phyloP scores from a whole-genome alignment of 2,888 invertebrate species.

The Caenorhabditis angaria region DNA sequence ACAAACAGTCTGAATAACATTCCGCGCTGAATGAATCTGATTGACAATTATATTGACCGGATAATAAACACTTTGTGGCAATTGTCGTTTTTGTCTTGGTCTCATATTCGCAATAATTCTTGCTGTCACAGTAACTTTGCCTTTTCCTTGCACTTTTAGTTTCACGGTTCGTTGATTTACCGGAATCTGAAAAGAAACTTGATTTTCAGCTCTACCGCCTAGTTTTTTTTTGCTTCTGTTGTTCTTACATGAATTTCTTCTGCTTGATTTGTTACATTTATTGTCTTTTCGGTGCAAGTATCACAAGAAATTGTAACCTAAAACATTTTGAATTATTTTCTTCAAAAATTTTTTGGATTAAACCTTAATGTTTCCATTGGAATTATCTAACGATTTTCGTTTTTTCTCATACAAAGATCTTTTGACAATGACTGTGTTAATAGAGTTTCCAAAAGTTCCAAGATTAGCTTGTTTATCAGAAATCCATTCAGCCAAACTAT shows the following conservation, averaged over 20 bases:
- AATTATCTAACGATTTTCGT: constrained; percentile 19
- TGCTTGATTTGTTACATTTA: constrained; percentile 50
- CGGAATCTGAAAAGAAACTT: constrained; percentile 57
- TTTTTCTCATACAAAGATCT: constrained; percentile 63
- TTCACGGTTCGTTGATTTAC: constrained; percentile 49
- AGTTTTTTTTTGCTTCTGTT: not conserved
- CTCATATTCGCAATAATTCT: constrained; percentile 59
- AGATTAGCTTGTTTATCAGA: constrained; percentile 62
- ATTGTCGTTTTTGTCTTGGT: constrained; percentile 44
- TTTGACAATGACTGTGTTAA: constrained; percentile 55
- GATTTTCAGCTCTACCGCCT: too few relatives aligned
- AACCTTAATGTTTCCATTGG: constrained; percentile 11
- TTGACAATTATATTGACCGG: constrained; percentile 61
- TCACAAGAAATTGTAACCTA: constrained; percentile 43
- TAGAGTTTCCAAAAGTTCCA: constrained; percentile 58
- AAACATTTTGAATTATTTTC: constrained; percentile 9
- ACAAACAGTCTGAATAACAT: constrained; percentile 62
- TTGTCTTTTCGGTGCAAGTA: constrained; percentile 29
- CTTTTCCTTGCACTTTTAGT: constrained; percentile 52
- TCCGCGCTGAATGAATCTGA: constrained; percentile 34
- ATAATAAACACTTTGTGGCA: constrained; percentile 55
- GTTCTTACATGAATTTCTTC: constrained; percentile 48
- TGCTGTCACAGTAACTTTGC: constrained; percentile 60
- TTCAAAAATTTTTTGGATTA: not conserved
- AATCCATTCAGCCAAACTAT: constrained; percentile 68